phyloP scores from a whole-genome alignment of 2,888 invertebrate species.

The Brenthis ino region DNA sequence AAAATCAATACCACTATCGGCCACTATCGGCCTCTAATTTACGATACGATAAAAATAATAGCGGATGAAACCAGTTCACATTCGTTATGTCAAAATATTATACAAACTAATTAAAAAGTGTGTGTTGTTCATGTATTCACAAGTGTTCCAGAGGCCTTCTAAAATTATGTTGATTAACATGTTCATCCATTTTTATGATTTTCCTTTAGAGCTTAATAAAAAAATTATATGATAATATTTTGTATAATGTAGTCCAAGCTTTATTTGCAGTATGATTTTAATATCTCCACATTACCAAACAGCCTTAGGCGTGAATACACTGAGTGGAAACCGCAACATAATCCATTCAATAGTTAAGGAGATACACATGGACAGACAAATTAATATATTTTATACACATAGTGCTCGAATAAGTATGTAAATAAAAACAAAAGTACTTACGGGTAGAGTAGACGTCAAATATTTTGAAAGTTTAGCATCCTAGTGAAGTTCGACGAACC shows the following conservation, averaged over 20 bases:
- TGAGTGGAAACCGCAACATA: neutral
- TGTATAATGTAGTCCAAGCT: neutral
- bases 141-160: constrained; percentile 1
- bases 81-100: constrained; percentile 17
- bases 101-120: constrained; percentile 9
- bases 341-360: neutral
- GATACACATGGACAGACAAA: neutral
- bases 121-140: neutral
- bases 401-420: neutral
- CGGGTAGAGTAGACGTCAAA: constrained; percentile 78
- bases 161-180: neutral
- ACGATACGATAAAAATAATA: constrained; percentile 78
- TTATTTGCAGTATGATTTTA: neutral
- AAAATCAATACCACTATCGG: constrained; percentile 80
- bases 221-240: neutral
- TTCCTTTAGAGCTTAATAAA: neutral
- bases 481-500: constrained; percentile 72
- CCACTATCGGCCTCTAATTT: constrained; percentile 65
- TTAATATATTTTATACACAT: neutral
- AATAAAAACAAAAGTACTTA: constrained; percentile 55
- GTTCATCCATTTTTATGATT: constrained; percentile 4
- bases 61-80: constrained; percentile 25
- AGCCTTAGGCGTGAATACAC: neutral
- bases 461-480: constrained; percentile 77
- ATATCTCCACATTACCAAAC: neutral